Conservation (phyloP, 2,113 vertebrate species). For the Dipodomys spectabilis region DNA sequence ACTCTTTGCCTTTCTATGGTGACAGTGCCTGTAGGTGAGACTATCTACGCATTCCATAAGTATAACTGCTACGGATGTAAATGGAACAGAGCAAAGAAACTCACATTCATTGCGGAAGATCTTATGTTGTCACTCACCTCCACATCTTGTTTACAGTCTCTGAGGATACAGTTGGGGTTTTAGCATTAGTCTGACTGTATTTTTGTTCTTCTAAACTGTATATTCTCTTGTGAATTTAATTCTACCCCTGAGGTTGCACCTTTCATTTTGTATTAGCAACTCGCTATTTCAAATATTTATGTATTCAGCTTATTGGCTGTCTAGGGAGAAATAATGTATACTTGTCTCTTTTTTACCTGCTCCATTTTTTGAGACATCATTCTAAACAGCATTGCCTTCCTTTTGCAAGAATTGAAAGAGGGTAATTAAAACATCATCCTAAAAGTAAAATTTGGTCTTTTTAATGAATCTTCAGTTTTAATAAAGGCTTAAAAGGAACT, state of each 20-base stretch:
- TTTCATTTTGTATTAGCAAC: constrained; percentile 79
- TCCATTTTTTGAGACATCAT: constrained; percentile 27
- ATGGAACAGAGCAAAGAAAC: constrained; percentile 49
- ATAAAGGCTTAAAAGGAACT: constrained; percentile 16
- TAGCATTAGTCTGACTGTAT: constrained; percentile 64
- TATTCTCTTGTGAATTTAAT: constrained; percentile 69
- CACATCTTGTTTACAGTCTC: constrained; percentile 75
- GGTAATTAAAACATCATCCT: neutral
- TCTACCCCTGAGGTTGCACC: constrained; percentile 74
- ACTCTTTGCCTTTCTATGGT: constrained; percentile 60
- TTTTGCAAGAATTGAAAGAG: constrained; percentile 6
- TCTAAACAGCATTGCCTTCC: neutral
- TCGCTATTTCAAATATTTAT: constrained; percentile 78
- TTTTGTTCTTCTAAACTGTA: constrained; percentile 73
- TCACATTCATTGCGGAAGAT: constrained; percentile 61
- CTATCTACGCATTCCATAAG: constrained; percentile 15
- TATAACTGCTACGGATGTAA: constrained; percentile 60
- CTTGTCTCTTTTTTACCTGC: constrained; percentile 42
- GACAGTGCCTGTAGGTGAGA: constrained; percentile 58
- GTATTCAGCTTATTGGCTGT: constrained; percentile 72
- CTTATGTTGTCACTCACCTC: constrained; percentile 69
- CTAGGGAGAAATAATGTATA: constrained; percentile 63
- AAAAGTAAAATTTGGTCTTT: constrained; percentile 28
- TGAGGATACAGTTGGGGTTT: constrained; percentile 52
- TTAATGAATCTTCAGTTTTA: constrained; percentile 44